These are phyloP conservation scores for Drosophila guanche DNA, from an alignment of 1,140 invertebrate genomes.

Conservation along the genomic window DNA sequence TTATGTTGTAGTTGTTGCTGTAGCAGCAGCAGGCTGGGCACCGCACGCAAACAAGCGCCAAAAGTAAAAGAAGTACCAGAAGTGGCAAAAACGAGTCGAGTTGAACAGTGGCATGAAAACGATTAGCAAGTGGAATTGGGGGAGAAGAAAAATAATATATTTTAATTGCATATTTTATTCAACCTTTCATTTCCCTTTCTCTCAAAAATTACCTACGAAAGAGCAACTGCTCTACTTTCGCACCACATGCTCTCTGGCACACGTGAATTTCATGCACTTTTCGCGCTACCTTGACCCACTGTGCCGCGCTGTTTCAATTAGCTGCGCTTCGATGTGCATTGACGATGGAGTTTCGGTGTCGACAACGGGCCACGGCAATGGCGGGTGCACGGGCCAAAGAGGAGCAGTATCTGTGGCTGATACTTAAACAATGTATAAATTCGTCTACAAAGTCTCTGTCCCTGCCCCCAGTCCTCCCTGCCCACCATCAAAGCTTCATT, in stretches of 20 bases:
- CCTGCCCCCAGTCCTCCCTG: background rate
- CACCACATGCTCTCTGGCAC: no score
- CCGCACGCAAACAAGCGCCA: conserved; percentile 64
- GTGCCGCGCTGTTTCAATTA: conserved; percentile 74
- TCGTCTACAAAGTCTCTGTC: conserved; percentile 66
- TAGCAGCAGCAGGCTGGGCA: conserved; percentile 13
- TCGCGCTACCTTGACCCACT: conserved; percentile 40
- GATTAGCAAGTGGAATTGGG: background rate
- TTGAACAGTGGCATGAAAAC: conserved; percentile 3
- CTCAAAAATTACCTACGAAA: no score
- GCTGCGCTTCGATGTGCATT: conserved; percentile 79
- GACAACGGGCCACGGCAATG: conserved; percentile 47
- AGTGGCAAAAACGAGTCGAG: conserved; percentile 58
- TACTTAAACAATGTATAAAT: conserved; percentile 81
- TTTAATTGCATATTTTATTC: no score
- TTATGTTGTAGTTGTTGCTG: conserved; percentile 39
- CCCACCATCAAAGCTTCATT: conserved; percentile 24
- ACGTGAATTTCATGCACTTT: background rate
- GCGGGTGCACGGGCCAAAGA: conserved; percentile 3
- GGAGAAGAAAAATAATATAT: no score
- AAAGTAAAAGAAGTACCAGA: conserved; percentile 63
- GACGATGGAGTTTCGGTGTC: conserved; percentile 67
- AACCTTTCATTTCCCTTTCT: no score
- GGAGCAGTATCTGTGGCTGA: conserved; percentile 61
- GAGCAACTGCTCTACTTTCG: no score